Base-by-base conservation (phyloP, 2,113 vertebrate species). In the Triplophysa siluroides region DNA sequence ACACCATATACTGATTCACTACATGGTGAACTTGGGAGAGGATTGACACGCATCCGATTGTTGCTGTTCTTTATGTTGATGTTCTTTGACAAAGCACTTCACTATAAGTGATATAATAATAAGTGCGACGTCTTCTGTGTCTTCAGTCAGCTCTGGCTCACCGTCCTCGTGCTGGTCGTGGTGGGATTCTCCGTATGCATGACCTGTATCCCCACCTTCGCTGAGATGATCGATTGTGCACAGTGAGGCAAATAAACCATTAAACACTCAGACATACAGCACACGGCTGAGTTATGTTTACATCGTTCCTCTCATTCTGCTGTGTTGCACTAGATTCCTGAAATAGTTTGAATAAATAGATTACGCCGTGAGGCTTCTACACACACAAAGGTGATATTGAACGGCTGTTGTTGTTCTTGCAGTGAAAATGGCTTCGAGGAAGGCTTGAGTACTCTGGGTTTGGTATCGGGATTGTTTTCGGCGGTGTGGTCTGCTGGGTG, bases 81-180 rank as follows among this genome's bases (percentile, higher is more conserved):
- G 33, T 33, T 33, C 4, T 33, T 33, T 33, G 33, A 33, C 6
- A 33, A 33, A 33, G 6, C 5, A 33, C 33, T 33, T 5, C 4
- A 33, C n/a, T n/a, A n/a, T n/a, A n/a, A n/a, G n/a, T n/a, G n/a
- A n/a, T n/a, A n/a, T n/a, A n/a, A 0, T 33, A 33, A 33, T 4
- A 3, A 45, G 43, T 45, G 10, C 1, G 11, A 45, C 12, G 43
- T 45, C 43, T 11, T 45, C 9, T 45, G 3, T 69, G 77, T 77
- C 38, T 77, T 89, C 79, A 99, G 98, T 89, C 93, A 95, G 60
- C 92, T 99, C 75, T 99, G 97, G 98, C 82, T 98, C 78, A 88
- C 96, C 83, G 81, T 98, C 18, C 19, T 96, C 62, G 89, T 96
- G 84, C 85, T 98, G 26, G 90, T 94, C 64, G 33, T 98, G 61